Evolutionary conservation across 2,797 vertebrate genomes (phyloP), one percentile per base, ranked within the genome.

Genomic region (Sciurus carolinensis): DNA sequence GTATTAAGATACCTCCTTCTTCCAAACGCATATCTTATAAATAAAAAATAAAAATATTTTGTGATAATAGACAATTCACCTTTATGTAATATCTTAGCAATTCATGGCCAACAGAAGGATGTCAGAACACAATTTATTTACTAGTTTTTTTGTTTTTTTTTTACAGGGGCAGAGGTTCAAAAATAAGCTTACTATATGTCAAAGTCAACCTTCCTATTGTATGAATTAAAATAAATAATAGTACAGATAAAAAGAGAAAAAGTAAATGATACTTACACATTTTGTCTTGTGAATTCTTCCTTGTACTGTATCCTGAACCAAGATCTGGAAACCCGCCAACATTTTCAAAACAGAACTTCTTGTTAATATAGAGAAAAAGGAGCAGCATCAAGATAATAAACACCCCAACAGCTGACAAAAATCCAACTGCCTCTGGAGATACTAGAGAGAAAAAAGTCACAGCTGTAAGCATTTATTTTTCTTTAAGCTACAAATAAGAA

Each of bases 351-450:
- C 99, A 99, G 98, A 99, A 98, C 98, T 99, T 99, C 98, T 99
- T 99, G 98, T 99, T 99, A 98, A 99, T 99, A 98, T 99, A 99
- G 97, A 99, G 98, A 98, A 99, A 99, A 97, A 99, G 99, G 80
- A 99, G 98, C 95, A 99, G 98, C 99, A 99, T 99, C 95, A 99
- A 99, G 98, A 99, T 98, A 98, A 99, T 99, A 98, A 99, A 99
- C 97, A 99, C 99, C 3, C 99, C 99, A 0, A 99, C 99, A 90
- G 99, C 99, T 66, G 99, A 99, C 95, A 99, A 98, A 98, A 99
- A 99, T 96, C 99, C 99, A 98, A 99, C 98, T 96, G 99, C 99
- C 98, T 99, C 99, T 92, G 99, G 99, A 98, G 99, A 99, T 91
- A 99, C 99, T 99, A 98, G 93, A 98, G 98, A 84, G 96, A 98